Conservation (phyloP, 2,113 vertebrate species). For the Lutjanus erythropterus region DNA sequence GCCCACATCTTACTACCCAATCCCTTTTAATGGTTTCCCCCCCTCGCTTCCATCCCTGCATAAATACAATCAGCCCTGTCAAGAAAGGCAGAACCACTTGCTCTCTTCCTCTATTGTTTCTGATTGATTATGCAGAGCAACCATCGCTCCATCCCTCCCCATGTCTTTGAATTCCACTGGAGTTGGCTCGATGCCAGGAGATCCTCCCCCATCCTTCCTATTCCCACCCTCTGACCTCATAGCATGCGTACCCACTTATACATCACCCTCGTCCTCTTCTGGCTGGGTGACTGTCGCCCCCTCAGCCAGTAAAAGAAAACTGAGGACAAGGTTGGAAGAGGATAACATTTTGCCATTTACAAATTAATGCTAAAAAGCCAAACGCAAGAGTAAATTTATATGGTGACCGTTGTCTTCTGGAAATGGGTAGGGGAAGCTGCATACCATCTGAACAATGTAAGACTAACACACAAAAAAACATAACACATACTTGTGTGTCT, state of each 20-base stretch:
- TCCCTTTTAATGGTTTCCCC: constrained; percentile 51
- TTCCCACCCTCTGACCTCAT: constrained; percentile 49
- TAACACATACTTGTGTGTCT: no score
- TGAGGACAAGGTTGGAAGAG: neutral
- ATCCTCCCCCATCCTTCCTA: constrained; percentile 53
- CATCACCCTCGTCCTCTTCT: constrained; percentile 9
- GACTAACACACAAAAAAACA: no score
- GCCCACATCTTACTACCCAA: constrained; percentile 66
- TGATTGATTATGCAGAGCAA: constrained; percentile 75
- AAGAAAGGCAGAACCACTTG: constrained; percentile 55
- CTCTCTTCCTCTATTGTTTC: constrained; percentile 69
- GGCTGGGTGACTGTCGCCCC: neutral
- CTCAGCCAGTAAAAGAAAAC: constrained; percentile 3
- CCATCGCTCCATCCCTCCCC: constrained; percentile 26
- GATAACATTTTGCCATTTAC: neutral
- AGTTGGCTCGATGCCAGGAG: constrained; percentile 82
- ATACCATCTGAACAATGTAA: no score
- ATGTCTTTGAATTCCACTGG: constrained; percentile 67
- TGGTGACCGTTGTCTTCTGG: no score
- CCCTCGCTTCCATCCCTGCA: constrained; percentile 58
- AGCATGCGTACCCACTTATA: constrained; percentile 42
- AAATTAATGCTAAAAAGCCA: neutral
- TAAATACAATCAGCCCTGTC: constrained; percentile 77
- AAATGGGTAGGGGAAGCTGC: no score
- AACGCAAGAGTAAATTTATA: neutral